Evolutionary conservation across 64 coral and sea anemone genomes (phyloP), one percentile per base, ranked within the genome.

Genomic region (Montipora capricornis): DNA sequence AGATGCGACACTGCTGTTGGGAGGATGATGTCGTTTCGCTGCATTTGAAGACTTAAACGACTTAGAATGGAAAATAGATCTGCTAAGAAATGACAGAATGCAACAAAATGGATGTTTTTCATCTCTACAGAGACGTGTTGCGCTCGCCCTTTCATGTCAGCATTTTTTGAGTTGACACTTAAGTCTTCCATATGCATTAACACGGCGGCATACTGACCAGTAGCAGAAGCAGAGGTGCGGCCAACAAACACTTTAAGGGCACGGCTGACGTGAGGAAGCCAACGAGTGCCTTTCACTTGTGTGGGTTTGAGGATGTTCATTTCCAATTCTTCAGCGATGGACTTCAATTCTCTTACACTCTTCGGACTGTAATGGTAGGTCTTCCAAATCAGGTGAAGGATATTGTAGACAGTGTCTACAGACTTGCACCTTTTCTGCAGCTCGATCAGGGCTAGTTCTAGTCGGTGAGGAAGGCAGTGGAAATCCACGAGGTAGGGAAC

Each of bases 71-170:
- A n/a, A n/a, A n/a, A n/a, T n/a, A n/a, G n/a, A n/a, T n/a, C n/a
- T n/a, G n/a, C n/a, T n/a, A 82, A 66, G 44, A 82, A 82, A 82
- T 82, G 80, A 16, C 80, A 82, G 57, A 67, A 83, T 83, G 80
- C 57, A 67, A 51, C 22, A 12, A 83, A 83, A 83, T 83, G 13
- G 26, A 83, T 15, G 26, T 68, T 51, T 20, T 81, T 81, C 79
- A 81, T 81, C 20, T 81, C 59, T 2, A 7, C n/a, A 81, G 79
- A 7, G n/a, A 81, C 20, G 19, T 81, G 50, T 52, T 10, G 52
- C 2, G 79, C 79, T 81, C 79, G 20, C 0, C 79, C 79, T 22
- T 81, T 50, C 24, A 81, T 81, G 53, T 22, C 79, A 24, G 79
- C 79, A 59, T 57, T 81, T 22, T 81, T 81, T 2, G 8, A 81